Evolutionary conservation across 2,888 invertebrate genomes (phyloP).

Genomic region (Antheraea yamamai): DNA sequence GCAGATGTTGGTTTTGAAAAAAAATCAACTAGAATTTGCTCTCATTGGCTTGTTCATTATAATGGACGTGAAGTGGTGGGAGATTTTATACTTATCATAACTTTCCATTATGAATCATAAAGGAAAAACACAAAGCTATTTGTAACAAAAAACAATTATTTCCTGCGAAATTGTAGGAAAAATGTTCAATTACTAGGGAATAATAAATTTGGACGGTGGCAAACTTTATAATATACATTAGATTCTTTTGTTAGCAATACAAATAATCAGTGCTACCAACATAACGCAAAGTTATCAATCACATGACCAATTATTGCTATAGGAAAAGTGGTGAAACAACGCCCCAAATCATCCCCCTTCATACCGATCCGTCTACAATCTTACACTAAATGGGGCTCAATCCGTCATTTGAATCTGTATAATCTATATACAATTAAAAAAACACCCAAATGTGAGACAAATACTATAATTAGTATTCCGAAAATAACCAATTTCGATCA

Average conservation of each 20-base stretch:
- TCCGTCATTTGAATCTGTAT: conserved; percentile 39
- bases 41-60: neutral
- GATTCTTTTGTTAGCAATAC: conserved; percentile 16
- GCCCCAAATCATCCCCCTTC: conserved; percentile 36
- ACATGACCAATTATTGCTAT: conserved; percentile 53
- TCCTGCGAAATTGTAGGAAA: neutral
- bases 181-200: neutral
- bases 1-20: neutral
- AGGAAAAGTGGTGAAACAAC: conserved; percentile 30
- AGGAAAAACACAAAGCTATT: conserved; percentile 9
- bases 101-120: conserved; percentile 21
- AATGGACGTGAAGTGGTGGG: neutral
- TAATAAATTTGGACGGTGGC: neutral
- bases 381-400: conserved; percentile 32
- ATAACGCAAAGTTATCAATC: conserved; percentile 48
- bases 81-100: neutral
- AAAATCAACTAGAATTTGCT: neutral
- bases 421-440: conserved; percentile 48
- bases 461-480: conserved; percentile 76
- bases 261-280: conserved; percentile 52
- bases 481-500: conserved; percentile 70
- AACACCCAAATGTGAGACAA: conserved; percentile 69
- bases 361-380: conserved; percentile 26
- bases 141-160: neutral
- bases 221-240: neutral